Percentiles rank a stretch among this genome's conserved stretches.
Conservation (phyloP, 2,888 invertebrate species). For the Trilocha varians region DNA sequence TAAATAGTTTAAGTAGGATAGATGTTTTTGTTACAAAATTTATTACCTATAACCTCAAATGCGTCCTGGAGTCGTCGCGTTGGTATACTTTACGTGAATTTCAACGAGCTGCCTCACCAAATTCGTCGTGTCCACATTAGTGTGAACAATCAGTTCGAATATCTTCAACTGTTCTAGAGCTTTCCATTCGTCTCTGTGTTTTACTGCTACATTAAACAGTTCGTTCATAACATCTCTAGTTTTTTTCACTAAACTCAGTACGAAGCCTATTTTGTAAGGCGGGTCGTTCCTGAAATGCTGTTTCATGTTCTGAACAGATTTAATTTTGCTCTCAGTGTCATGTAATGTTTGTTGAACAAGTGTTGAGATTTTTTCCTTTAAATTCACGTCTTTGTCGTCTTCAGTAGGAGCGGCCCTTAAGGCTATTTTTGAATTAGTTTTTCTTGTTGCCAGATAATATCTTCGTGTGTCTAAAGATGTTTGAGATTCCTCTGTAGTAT, state of each 20-base stretch:
- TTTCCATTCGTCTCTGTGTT: slow-evolving; percentile 50
- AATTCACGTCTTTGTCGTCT: slow-evolving; percentile 33
- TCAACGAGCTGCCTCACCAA: slow-evolving; percentile 48
- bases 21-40: too few species aligned
- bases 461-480: slow-evolving; percentile 1
- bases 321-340: slow-evolving; percentile 40
- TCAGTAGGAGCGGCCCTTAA: slow-evolving; percentile 8
- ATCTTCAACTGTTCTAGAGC: slow-evolving; percentile 54
- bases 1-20: too few species aligned
- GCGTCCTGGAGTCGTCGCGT: slow-evolving; percentile 20
- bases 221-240: slow-evolving; percentile 47
- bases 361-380: slow-evolving; percentile 43
- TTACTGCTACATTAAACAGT: slow-evolving; percentile 52
- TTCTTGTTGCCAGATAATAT: slow-evolving; percentile 4
- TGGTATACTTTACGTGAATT: slow-evolving; percentile 37
- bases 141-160: slow-evolving; percentile 53
- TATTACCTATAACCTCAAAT: too few species aligned
- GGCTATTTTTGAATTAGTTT: slow-evolving; percentile 11
- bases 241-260: slow-evolving; percentile 50
- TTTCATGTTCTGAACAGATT: slow-evolving; percentile 29
- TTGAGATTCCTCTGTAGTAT: neutral
- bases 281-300: slow-evolving; percentile 21
- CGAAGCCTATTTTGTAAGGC: slow-evolving; percentile 47
- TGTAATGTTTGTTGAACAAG: slow-evolving; percentile 47
- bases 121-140: slow-evolving; percentile 53